Conservation (phyloP, 2,113 vertebrate species). For the Gulo gulo region DNA sequence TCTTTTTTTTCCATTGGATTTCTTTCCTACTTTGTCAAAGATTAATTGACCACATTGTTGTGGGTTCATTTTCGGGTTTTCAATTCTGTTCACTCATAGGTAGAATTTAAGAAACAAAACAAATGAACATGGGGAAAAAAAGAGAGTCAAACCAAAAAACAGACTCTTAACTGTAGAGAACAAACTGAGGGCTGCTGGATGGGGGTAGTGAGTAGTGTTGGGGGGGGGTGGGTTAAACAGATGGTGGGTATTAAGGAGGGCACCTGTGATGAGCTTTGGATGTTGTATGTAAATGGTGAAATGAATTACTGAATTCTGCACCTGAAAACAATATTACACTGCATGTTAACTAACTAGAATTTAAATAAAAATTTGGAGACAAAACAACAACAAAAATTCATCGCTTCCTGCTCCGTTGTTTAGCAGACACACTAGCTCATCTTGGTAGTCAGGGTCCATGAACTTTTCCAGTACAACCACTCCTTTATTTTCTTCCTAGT, state of each 20-base stretch:
- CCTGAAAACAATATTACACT: not conserved
- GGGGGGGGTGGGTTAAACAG: not conserved
- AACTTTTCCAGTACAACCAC: not conserved
- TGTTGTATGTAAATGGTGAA: not conserved
- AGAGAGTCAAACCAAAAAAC: not conserved
- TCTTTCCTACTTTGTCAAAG: not conserved
- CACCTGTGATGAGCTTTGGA: not conserved
- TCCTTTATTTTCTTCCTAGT: not conserved
- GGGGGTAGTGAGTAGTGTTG: not conserved
- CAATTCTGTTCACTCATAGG: not conserved
- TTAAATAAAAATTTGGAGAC: not conserved
- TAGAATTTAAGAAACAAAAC: not conserved
- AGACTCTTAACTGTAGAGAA: not conserved
- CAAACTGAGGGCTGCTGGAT: not conserved
- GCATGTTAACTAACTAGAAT: not conserved
- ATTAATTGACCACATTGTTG: not conserved
- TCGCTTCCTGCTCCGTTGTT: not conserved
- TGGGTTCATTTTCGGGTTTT: not conserved
- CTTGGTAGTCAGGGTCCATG: not conserved
- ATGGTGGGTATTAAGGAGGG: not conserved
- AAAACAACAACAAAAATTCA: not conserved
- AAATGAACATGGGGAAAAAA: not conserved
- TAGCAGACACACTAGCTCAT: not conserved
- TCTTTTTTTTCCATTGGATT: not conserved
- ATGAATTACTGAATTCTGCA: not conserved